phyloP scores from a whole-genome alignment of 2,113 vertebrate genomes.

The Oenanthe melanoleuca region DNA sequence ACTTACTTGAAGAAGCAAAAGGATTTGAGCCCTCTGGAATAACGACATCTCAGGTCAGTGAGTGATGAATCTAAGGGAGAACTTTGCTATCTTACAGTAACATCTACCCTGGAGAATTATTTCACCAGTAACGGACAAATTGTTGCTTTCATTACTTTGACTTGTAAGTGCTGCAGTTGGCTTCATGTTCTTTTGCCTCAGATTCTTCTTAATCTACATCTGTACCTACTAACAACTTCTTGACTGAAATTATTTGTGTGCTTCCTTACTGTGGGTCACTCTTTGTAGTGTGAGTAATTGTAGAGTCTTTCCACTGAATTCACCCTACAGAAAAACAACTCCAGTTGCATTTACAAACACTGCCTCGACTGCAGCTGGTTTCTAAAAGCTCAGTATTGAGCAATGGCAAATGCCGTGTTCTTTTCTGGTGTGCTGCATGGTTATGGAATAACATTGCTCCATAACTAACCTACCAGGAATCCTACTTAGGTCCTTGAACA shows the following conservation, averaged over 20 bases:
- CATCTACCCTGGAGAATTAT: background rate
- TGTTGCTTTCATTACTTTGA: background rate
- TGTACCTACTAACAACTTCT: background rate
- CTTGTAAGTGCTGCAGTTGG: background rate
- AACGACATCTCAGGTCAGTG: slow-evolving; percentile 76
- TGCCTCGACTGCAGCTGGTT: background rate
- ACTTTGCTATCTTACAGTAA: background rate
- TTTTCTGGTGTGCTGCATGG: background rate
- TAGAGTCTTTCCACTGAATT: background rate
- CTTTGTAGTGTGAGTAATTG: background rate
- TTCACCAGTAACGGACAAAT: background rate
- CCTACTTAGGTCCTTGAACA: background rate
- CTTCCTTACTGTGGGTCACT: background rate
- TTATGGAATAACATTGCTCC: background rate
- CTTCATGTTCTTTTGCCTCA: background rate
- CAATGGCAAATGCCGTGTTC: background rate
- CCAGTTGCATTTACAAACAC: background rate
- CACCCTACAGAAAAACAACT: background rate
- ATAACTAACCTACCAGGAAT: background rate
- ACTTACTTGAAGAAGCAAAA: slow-evolving; percentile 92
- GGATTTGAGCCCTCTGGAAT: slow-evolving; percentile 81
- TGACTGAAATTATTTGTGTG: background rate
- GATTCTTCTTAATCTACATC: background rate
- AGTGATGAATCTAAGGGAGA: background rate
- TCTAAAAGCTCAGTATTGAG: background rate